Percentiles rank a stretch among this genome's conserved stretches.
These are phyloP conservation scores for Macrosteles quadrilineatus DNA, from an alignment of 1,140 invertebrate species.

Conservation along the genomic window DNA sequence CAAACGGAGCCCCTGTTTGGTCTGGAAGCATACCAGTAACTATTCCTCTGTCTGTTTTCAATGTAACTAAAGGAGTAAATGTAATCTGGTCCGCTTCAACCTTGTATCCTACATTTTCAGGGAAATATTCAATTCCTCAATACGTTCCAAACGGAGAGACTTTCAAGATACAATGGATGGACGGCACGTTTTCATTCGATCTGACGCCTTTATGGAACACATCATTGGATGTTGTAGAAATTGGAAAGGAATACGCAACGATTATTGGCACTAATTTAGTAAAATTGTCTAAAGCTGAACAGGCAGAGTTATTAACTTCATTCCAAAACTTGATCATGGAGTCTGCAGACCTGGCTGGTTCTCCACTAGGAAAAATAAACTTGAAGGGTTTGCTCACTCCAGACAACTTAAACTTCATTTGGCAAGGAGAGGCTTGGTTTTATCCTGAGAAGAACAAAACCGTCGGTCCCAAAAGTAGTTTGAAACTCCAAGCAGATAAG, in stretches of 20 bases:
- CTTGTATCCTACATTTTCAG: neutral
- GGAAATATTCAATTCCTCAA: neutral
- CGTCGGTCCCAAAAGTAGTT: neutral
- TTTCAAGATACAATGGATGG: neutral
- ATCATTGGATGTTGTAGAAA: neutral
- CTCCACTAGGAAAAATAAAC: neutral
- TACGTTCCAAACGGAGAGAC: neutral
- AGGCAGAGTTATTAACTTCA: neutral
- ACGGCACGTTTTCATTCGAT: neutral
- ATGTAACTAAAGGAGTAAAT: neutral
- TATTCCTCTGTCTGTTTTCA: neutral
- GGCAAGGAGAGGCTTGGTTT: conserved; percentile 16
- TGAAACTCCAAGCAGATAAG: neutral
- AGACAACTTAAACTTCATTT: conserved; percentile 7
- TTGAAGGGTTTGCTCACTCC: neutral
- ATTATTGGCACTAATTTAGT: neutral
- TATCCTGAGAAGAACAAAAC: neutral
- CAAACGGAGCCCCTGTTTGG: neutral
- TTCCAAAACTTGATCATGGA: neutral
- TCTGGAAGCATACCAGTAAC: neutral
- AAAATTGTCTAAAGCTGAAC: neutral
- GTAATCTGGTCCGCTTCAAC: conserved; percentile 3
- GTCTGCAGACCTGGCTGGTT: neutral
- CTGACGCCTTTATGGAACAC: conserved; percentile 7
- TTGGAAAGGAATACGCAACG: neutral